These are phyloP conservation scores for Drosophila murphyi DNA, from an alignment of 1,140 invertebrate genomes.

Conservation along the genomic window DNA sequence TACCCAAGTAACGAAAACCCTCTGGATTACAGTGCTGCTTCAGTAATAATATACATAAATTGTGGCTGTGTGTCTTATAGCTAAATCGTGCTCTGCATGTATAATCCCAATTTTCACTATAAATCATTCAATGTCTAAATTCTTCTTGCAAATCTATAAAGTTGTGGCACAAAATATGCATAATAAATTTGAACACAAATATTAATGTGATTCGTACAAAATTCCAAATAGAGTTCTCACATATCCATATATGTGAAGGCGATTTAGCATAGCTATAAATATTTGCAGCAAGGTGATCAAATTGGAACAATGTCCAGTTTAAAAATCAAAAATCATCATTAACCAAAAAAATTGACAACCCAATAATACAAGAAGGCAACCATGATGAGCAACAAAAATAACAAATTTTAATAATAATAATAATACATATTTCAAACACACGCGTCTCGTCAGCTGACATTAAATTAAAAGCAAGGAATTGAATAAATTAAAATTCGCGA, in stretches of 20 bases:
- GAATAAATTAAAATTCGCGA: conserved; percentile 72
- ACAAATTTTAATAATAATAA: conserved; percentile 53
- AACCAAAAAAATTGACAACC: conserved; percentile 55
- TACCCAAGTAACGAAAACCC: background rate
- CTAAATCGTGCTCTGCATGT: conserved; percentile 13
- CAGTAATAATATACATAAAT: conserved; percentile 7
- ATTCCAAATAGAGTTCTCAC: conserved; percentile 30
- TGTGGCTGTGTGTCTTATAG: background rate
- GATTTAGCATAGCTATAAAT: conserved; percentile 9
- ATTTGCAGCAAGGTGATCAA: conserved; percentile 31
- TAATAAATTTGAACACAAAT: conserved; percentile 21
- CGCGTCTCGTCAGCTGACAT: conserved; percentile 52
- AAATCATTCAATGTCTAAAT: conserved; percentile 12
- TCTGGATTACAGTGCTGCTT: background rate
- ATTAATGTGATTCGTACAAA: background rate
- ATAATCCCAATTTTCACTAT: background rate
- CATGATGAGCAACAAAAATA: conserved; percentile 26
- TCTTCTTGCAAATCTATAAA: background rate
- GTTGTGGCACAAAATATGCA: conserved; percentile 15
- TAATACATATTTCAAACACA: conserved; percentile 70
- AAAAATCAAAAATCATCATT: conserved; percentile 59
- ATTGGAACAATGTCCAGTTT: conserved; percentile 45
- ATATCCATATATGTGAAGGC: conserved; percentile 4
- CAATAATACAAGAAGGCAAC: conserved; percentile 31
- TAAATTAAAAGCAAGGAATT: conserved; percentile 58